Evolutionary conservation across 2,113 vertebrate genomes (phyloP).

Genomic region (Gavialis gangeticus): DNA sequence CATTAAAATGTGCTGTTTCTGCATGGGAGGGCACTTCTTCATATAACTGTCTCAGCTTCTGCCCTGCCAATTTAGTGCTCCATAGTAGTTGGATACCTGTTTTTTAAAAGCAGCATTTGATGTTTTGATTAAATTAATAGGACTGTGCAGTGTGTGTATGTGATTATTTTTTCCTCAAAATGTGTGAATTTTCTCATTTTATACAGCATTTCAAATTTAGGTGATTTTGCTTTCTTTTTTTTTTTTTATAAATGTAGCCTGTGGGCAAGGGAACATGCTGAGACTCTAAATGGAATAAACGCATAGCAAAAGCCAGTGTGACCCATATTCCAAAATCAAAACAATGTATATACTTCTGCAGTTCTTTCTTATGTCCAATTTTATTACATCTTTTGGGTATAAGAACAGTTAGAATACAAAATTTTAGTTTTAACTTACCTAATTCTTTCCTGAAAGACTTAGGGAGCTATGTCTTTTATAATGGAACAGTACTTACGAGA

Average conservation of each 20-base stretch:
- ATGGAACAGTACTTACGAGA: background rate
- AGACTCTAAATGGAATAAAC: background rate
- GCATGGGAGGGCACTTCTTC: background rate
- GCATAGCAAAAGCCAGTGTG: background rate
- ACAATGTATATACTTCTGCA: background rate
- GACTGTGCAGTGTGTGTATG: background rate
- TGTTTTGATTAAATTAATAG: background rate
- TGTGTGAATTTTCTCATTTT: background rate
- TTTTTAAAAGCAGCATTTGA: background rate
- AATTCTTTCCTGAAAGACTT: background rate
- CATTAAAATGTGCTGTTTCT: background rate
- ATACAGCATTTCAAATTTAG: background rate
- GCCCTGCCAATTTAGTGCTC: background rate
- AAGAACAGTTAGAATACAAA: background rate
- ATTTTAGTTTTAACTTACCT: background rate
- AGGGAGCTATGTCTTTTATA: background rate
- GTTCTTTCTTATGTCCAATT: background rate
- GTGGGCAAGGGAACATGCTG: slow-evolving; percentile 6
- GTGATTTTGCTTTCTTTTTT: background rate
- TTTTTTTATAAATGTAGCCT: background rate
- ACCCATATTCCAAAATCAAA: background rate
- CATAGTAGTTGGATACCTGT: background rate
- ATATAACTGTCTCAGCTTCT: background rate
- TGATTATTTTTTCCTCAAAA: background rate
- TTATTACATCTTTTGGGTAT: background rate